Evolutionary conservation across 2,888 invertebrate species (phyloP), one percentile per base, ranked within the genome.

Genomic region (Myopa tessellatipennis): DNA sequence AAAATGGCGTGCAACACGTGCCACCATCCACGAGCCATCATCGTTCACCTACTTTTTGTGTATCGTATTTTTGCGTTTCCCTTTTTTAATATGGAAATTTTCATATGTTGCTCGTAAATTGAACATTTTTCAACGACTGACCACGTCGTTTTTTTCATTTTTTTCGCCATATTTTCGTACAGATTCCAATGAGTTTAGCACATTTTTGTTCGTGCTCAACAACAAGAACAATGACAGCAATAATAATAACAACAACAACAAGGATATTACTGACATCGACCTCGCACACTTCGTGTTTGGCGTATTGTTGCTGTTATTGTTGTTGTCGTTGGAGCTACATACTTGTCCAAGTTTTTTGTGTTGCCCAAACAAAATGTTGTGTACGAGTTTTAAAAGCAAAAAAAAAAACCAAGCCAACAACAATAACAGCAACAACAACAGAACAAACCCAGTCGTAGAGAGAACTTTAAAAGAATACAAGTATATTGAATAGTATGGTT

Each of bases 221-320:
- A 26, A 70, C 45, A 76, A 69, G 40, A 58, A 69, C 60, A 75
- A 45, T 26, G 67, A 60, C 26, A 60, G 67, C n/a, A 71, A 76
- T 38, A 67, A 60, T 36, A 63, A 36, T 16, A 40, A n/a, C 40
- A 65, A 65, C 1, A 38, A 65, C 16, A 65, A 65, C 3, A 65
- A 65, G 36, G 38, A 67, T 8, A 40, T 40, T 26, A 26, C 26
- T 26, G 26, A 26, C 26, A 26, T 26, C 26, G 26, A 26, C 26
- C 26, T 26, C 34, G 16, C 36, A 65, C 26, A 65, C 3, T 50
- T 50, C 50, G 3, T 14, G 50, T 10, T 8, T 50, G 8, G 8
- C 50, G 14, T 50, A 3, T 50, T 26, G 26, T 45, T 63, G 36
- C 16, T 18, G 63, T 26, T 63, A 8, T 45, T 14, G 14, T 67